Evolutionary conservation across 2,113 vertebrate species (phyloP), one percentile per base, ranked within the genome.

Genomic region (Notarius quadriscutis): DNA sequence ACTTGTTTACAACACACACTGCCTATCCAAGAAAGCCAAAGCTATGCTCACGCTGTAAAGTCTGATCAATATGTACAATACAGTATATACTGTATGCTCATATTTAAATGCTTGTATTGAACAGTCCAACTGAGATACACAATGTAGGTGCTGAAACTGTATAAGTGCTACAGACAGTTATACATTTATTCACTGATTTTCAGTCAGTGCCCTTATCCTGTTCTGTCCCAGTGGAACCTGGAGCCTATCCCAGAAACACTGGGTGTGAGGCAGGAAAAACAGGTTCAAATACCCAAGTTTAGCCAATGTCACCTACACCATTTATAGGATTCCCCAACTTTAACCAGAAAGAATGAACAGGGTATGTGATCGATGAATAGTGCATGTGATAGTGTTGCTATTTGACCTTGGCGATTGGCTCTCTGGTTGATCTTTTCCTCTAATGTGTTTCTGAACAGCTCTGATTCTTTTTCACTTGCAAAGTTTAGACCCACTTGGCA

Each of bases 401-500:
- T 89, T 91, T 84, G 25, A 93, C 94, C 94, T 92, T 93, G 94
- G 55, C 89, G 94, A 69, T 93, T 93, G 82, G 83, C 91, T 84
- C 92, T 93, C 78, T 95, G 95, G 83, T 91, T 90, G 55, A 96
- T 91, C 90, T 96, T 96, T 78, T 96, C 95, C n/a, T 95, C 94
- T 48, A 95, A 91, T 53, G 91, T 88, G 27, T 85, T 71, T 88
- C 79, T 91, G 89, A 96, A 96, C 27, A 63, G 82, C 5, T 89
- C 88, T 11, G 95, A 95, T 88, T 96, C 95, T 0, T 88, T 77
- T 14, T 96, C 94, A 15, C 93, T 91, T 0, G 95, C 92, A 90
- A 96, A 96, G 91, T 95, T 96, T 75, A 96, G 93, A 30, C 95
- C 96, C 41, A 93, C 95, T 83, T 94, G 95, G 86, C 95, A 96